Base-by-base conservation (phyloP, 2,888 invertebrate species). In the Phengaris arion region DNA sequence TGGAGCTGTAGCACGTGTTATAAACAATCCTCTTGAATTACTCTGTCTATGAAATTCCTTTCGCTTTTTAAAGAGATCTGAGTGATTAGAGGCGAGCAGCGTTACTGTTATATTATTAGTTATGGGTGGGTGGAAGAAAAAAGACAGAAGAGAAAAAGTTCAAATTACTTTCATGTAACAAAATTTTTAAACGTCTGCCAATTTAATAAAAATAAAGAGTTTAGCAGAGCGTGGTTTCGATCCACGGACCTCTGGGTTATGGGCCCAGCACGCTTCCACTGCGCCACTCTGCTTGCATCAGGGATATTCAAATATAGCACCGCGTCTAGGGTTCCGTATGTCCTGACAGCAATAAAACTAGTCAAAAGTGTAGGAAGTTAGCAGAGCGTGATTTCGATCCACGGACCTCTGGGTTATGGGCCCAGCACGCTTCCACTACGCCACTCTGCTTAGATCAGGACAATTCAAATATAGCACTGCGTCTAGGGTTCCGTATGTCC, bases 241-340 rank as follows among this genome's bases (percentile, higher is more conserved):
- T 96, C 96, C 96, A 97, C 97, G 96, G 96, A 97, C 96, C 97
- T 97, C 97, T 97, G 96, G 97, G 96, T 96, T 96, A 96, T 96
- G 96, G 96, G 96, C 96, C 96, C 96, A 96, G 96, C 96, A 96
- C 95, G 95, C 96, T 95, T 96, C 96, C 96, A 95, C 96, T 96
- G 96, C 96, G 96, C 96, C 96, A 96, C 96, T 96, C 95, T 96
- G 96, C 96, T 96, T 74, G 35, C 0, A 0, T 2, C 12, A 12
- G 35, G 6, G 10, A 1, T 64, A 10, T 12, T 64, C 2, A 64
- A 64, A 64, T 64, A 35, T 64, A 12, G 35, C 59, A 22, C 15
- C 35, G 22, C 10, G 10, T 59, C 35, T 0, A 35, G 22, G 10
- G 59, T 9, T 12, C 6, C 4, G 10, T 64, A 6, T 35, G 35